Evolutionary conservation across 1,140 invertebrate species (phyloP).

Genomic region (Brachionus koreanus): DNA sequence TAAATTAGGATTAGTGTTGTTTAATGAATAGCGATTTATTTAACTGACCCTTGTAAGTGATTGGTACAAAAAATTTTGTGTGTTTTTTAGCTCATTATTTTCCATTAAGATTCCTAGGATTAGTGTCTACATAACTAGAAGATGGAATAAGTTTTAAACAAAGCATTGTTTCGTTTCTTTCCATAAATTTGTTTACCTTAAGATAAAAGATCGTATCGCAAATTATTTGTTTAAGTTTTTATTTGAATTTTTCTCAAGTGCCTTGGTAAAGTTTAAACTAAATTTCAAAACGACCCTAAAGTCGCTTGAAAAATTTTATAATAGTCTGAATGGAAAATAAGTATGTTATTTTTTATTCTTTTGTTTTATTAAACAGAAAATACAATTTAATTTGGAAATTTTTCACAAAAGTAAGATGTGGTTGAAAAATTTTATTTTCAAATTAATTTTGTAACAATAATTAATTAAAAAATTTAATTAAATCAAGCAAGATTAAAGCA

Average conservation of each 20-base stretch:
- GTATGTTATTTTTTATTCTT: too few species aligned
- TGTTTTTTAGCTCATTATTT: not conserved
- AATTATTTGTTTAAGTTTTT: not conserved
- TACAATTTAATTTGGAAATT: too few species aligned
- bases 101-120: not conserved
- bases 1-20: conserved; percentile 19
- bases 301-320: not conserved
- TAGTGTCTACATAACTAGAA: not conserved
- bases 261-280: not conserved
- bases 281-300: not conserved
- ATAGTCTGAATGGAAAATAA: too few species aligned
- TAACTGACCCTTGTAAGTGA: not conserved
- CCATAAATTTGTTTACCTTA: not conserved
- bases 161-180: not conserved
- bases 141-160: not conserved
- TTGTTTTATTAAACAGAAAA: too few species aligned
- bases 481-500: too few species aligned
- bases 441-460: too few species aligned
- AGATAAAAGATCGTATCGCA: not conserved
- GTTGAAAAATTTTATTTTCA: too few species aligned
- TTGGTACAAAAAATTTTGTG: not conserved
- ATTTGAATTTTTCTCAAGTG: not conserved
- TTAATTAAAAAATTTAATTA: too few species aligned
- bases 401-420: too few species aligned
- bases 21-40: not conserved